These are phyloP conservation scores for Dipodomys merriami DNA, from an alignment of 2,113 vertebrate genomes.

Conservation along the genomic window DNA sequence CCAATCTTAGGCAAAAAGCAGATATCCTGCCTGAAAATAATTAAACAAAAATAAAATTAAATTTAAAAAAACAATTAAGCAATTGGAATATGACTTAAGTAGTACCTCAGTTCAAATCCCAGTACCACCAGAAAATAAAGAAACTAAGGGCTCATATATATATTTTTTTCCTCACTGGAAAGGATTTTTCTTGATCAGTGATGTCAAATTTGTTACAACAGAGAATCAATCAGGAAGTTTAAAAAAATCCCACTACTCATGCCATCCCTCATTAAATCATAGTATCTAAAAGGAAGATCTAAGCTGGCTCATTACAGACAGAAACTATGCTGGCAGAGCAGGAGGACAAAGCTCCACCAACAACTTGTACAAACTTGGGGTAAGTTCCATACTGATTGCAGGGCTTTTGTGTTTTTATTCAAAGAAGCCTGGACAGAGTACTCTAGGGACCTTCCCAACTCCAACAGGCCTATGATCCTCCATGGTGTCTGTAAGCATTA, in stretches of 20 bases:
- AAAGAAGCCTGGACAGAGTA: background rate
- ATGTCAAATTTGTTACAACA: constrained; percentile 3
- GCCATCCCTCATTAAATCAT: background rate
- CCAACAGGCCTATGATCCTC: background rate
- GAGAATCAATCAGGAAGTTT: background rate
- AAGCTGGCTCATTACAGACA: background rate
- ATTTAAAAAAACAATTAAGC: too few species aligned
- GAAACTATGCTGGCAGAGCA: background rate
- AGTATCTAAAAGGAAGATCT: background rate
- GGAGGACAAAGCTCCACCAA: background rate
- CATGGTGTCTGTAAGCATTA: background rate
- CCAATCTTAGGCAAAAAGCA: too few species aligned
- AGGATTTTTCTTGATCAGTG: background rate
- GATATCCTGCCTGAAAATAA: too few species aligned
- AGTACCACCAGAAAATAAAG: too few species aligned
- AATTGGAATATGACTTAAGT: too few species aligned
- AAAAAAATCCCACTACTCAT: background rate
- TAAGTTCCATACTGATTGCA: background rate
- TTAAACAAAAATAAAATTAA: too few species aligned
- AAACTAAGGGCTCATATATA: background rate
- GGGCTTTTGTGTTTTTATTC: background rate
- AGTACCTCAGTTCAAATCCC: too few species aligned
- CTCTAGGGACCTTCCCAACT: background rate
- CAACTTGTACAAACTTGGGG: background rate
- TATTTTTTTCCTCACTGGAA: background rate